A percentile compares a stretch with the other conserved stretches of the same genome.
Conservation (phyloP, 2,888 invertebrate species). For the Plusia festucae region DNA sequence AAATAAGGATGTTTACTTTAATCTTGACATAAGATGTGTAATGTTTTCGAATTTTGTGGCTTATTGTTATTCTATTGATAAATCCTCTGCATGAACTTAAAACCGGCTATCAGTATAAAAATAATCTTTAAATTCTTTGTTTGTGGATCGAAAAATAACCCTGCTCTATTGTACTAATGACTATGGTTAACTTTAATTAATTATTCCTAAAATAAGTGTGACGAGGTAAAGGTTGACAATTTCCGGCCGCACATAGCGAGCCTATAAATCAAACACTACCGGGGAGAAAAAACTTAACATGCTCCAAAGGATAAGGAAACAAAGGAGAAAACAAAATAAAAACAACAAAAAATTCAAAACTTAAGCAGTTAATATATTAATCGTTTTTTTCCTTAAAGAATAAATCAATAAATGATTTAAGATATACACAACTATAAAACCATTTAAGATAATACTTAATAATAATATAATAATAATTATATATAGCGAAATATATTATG, state of each 20-base stretch:
- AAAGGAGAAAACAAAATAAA: conserved; percentile 79
- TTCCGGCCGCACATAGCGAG: conserved; percentile 74
- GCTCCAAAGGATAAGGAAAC: conserved; percentile 78
- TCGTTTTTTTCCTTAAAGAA: conserved; percentile 88
- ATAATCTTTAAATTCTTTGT: conserved; percentile 86
- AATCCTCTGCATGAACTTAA: conserved; percentile 85
- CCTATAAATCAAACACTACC: conserved; percentile 72
- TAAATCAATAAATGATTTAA: conserved; percentile 89
- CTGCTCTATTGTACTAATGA: conserved; percentile 89
- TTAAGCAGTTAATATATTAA: conserved; percentile 90
- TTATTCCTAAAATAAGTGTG: conserved; percentile 87
- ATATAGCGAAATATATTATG: conserved; percentile 90
- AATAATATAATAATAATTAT: conserved; percentile 89
- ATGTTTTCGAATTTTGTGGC: conserved; percentile 80
- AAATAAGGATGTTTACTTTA: conserved; percentile 85
- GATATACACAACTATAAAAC: conserved; percentile 90
- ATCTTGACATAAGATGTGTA: conserved; percentile 81
- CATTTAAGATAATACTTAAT: conserved; percentile 89
- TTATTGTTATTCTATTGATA: conserved; percentile 81
- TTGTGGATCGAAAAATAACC: conserved; percentile 89
- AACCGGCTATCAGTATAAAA: conserved; percentile 89
- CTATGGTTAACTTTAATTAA: conserved; percentile 89
- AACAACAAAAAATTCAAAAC: conserved; percentile 87
- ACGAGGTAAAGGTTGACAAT: conserved; percentile 89
- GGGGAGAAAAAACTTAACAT: conserved; percentile 71